A percentile compares a stretch with the other conserved stretches of the same genome.
These are phyloP conservation scores for Charadrius vociferus DNA, from an alignment of 2,113 vertebrate species.

Conservation along the genomic window DNA sequence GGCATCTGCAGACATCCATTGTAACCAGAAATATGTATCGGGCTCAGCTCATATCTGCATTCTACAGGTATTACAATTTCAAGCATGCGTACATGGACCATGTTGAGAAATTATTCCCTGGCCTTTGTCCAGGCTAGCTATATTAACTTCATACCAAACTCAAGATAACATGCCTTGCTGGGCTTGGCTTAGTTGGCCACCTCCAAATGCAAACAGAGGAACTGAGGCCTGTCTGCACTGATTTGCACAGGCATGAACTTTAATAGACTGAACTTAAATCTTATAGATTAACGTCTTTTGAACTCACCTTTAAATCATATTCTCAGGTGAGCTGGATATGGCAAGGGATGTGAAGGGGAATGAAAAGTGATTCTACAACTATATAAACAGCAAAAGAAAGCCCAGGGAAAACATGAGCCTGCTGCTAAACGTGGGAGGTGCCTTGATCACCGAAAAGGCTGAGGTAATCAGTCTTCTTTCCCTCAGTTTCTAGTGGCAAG, in stretches of 20 bases:
- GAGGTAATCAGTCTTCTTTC: neutral
- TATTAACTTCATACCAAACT: neutral
- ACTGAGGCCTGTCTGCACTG: neutral
- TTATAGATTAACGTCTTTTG: fast-evolving
- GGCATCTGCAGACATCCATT: neutral
- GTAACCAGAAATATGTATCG: neutral
- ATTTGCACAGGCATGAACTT: neutral
- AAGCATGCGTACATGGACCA: neutral
- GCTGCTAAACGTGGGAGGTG: neutral
- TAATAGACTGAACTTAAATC: neutral
- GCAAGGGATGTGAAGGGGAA: neutral
- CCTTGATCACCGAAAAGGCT: neutral
- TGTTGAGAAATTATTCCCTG: neutral
- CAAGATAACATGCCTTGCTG: neutral
- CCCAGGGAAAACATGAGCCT: fast-evolving
- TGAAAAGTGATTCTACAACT: neutral
- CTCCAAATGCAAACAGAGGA: neutral
- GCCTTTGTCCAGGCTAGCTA: neutral
- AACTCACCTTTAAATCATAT: neutral
- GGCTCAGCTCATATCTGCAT: neutral
- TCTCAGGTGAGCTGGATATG: neutral
- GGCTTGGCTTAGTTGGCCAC: neutral
- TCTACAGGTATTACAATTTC: neutral
- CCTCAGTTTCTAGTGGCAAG: neutral
- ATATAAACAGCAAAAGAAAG: neutral